Evolutionary conservation across 2,888 invertebrate species (phyloP).

Genomic region (Drosophila kokeensis): DNA sequence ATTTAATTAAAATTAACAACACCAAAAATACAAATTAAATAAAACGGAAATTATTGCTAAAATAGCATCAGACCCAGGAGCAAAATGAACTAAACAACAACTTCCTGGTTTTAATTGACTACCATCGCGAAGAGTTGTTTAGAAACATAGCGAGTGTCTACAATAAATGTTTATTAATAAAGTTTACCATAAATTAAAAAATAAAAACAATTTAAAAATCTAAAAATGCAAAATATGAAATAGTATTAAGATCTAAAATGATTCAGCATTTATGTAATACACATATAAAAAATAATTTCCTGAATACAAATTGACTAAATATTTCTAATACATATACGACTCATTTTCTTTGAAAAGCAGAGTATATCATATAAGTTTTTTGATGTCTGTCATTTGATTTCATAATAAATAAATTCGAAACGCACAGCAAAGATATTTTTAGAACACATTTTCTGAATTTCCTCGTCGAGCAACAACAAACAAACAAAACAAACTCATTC

Average conservation of each 20-base stretch:
- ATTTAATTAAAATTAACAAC: conserved; percentile 45
- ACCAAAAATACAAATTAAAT: not conserved
- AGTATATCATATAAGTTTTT: conserved; percentile 9
- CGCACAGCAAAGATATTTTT: conserved; percentile 19
- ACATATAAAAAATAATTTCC: not conserved
- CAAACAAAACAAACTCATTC: not conserved
- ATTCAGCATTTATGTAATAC: not conserved
- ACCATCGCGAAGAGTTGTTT: not conserved
- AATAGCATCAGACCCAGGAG: not conserved
- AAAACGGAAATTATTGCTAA: conserved; percentile 1
- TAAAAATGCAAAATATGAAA: not conserved
- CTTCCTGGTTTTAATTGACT: not conserved
- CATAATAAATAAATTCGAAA: conserved; percentile 51
- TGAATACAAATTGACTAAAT: not conserved
- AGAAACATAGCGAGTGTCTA: not conserved
- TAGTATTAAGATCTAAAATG: not conserved
- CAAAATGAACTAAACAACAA: not conserved
- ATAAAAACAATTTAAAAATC: accelerated
- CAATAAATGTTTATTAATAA: not conserved
- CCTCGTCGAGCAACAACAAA: conserved; percentile 9
- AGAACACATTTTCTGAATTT: conserved; percentile 37
- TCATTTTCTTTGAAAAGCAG: not conserved
- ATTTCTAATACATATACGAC: not conserved
- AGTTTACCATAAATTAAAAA: not conserved
- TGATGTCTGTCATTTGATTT: conserved; percentile 39